Conservation (phyloP, 1,140 invertebrate species). For the Notospermus geniculatus region DNA sequence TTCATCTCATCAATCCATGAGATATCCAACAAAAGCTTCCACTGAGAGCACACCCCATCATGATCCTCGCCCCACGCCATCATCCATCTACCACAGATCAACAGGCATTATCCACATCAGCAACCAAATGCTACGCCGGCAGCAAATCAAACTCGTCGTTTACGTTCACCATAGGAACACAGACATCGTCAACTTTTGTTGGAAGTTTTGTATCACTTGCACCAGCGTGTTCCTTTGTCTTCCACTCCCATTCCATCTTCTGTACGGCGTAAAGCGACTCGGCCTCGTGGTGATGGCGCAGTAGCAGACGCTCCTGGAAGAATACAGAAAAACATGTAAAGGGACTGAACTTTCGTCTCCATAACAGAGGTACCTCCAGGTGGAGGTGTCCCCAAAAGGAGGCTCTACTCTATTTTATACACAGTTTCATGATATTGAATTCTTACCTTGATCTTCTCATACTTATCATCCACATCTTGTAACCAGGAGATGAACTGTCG, state of each 20-base stretch:
- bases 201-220: conserved; percentile 53
- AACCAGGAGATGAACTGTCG: conserved; percentile 92
- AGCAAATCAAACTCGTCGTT: conserved; percentile 88
- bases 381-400: neutral
- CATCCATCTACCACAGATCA: too few relatives aligned
- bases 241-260: conserved; percentile 96
- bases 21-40: too few relatives aligned
- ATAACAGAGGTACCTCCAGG: neutral
- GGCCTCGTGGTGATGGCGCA: conserved; percentile 92
- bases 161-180: conserved; percentile 93
- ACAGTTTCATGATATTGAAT: too few relatives aligned
- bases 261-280: conserved; percentile 93
- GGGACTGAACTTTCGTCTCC: neutral
- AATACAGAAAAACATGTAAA: conserved; percentile 11
- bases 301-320: conserved; percentile 81
- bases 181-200: conserved; percentile 66
- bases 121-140: conserved; percentile 29
- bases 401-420: too few relatives aligned
- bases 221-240: conserved; percentile 71
- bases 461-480: conserved; percentile 96
- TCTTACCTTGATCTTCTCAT: conserved; percentile 93
- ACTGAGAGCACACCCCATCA: too few relatives aligned
- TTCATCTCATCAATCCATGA: too few relatives aligned
- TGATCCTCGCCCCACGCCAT: too few relatives aligned
- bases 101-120: neutral